Percentiles rank a stretch among this genome's conserved stretches.
These are phyloP conservation scores for Eleginops maclovinus DNA, from an alignment of 2,113 vertebrate species.

Conservation along the genomic window DNA sequence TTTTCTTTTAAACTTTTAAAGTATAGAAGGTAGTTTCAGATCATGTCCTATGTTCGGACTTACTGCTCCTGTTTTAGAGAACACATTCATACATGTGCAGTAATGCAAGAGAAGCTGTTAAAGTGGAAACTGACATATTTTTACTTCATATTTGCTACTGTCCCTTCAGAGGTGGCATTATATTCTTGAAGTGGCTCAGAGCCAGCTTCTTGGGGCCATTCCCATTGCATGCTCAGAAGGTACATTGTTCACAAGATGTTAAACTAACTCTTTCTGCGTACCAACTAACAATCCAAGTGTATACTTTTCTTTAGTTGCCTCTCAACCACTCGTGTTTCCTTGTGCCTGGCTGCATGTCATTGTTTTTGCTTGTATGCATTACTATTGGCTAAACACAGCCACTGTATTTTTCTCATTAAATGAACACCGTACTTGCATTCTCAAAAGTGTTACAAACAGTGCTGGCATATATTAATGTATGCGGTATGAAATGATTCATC, in stretches of 20 bases:
- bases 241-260: constrained; percentile 41
- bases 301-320: constrained; percentile 1
- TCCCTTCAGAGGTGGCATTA: constrained; percentile 15
- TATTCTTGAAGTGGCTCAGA: constrained; percentile 38
- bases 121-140: too few relatives aligned
- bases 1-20: constrained; percentile 13
- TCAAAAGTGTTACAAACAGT: neutral
- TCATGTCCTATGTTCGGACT: neutral
- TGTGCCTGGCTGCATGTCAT: neutral
- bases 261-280: constrained; percentile 12
- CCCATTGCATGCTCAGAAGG: constrained; percentile 7
- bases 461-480: neutral
- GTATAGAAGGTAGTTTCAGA: neutral
- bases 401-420: constrained; percentile 40
- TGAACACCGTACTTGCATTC: neutral
- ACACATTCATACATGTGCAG: neutral
- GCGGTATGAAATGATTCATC: neutral
- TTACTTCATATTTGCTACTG: too few relatives aligned
- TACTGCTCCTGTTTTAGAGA: neutral
- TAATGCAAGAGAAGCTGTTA: too few relatives aligned
- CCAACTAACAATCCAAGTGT: neutral
- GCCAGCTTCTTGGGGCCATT: constrained; percentile 32
- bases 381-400: constrained; percentile 8
- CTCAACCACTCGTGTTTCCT: neutral
- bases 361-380: constrained; percentile 13